Percentiles rank a stretch among this genome's conserved stretches.
Evolutionary conservation across 53 echinoderm and acorn worm genomes (phyloP).

Genomic region (Paracentrotus lividus): DNA sequence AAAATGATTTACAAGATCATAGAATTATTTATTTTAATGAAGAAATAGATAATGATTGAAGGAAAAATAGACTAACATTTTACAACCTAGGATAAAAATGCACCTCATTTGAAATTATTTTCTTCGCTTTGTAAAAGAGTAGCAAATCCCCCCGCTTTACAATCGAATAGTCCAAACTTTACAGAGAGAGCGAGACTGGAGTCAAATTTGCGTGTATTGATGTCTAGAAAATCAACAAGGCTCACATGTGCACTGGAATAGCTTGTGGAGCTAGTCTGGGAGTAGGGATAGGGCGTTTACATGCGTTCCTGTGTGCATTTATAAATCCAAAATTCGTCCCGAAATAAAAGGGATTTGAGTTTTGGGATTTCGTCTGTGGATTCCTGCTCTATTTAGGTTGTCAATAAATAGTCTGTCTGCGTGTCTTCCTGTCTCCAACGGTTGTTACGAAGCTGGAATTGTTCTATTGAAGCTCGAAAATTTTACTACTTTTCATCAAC

Average conservation of each 20-base stretch:
- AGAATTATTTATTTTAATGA: no score
- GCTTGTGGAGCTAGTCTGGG: not conserved
- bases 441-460: not conserved
- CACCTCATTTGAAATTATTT: no score
- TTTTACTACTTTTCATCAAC: not conserved
- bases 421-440: not conserved
- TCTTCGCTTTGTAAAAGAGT: not conserved
- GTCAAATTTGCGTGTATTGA: not conserved
- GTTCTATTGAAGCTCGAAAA: not conserved
- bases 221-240: not conserved
- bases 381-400: not conserved
- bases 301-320: not conserved
- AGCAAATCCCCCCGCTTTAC: not conserved
- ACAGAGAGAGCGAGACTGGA: not conserved
- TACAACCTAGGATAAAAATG: no score
- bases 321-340: not conserved
- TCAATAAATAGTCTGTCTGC: conserved; percentile 17
- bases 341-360: conserved; percentile 11
- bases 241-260: not conserved
- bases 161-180: conserved; percentile 37
- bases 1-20: no score
- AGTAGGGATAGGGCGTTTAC: not conserved
- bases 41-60: no score
- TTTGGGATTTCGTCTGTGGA: conserved; percentile 10
- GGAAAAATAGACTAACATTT: no score